Base-by-base conservation (phyloP, 2,797 vertebrate species). In the Alfaro cultratus region DNA sequence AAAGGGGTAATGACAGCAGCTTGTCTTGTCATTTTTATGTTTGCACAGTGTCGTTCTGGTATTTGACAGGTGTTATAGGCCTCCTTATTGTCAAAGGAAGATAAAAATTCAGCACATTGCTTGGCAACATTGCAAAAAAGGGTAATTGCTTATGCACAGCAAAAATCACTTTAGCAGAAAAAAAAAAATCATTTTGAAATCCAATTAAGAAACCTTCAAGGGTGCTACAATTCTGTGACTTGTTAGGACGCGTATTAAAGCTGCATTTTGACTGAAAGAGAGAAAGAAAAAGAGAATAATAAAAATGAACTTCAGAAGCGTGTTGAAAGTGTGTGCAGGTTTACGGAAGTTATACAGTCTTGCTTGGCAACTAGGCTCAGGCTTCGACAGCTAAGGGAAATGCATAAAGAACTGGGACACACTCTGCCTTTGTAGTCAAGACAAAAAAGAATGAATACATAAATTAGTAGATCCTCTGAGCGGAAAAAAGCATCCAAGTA, bases 381-480 rank as follows among this genome's bases (percentile, higher is more conserved):
- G 83, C 85, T 87, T 82, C 89, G 89, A 83, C 78, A 85, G 85
- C 86, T 90, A 86, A 92, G 89, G 87, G 86, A 91, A 93, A 91
- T 80, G 86, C 87, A 91, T 88, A 85, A 93, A 94, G 88, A 94
- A 93, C 84, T 94, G 85, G 94, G 90, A 90, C 93, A 90, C 75
- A 34, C 60, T 64, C 82, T 78, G 85, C 86, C 93, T 96, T 96
- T 95, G 94, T 95, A 95, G 94, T 91, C n/a, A 75, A 94, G 92
- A 95, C 91, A 90, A 95, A 96, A 95, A 95, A 85, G 92, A 95
- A 95, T 93, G 86, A 92, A 95, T 95, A 86, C 91, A 96, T 96
- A 95, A 95, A 95, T 95, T 90, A 95, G 86, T 75, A 45, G 87
- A 88, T 91, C 82, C 89, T 94, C 91, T 75, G 85, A 89, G 91